Percentiles rank a stretch among this genome's conserved stretches.
Conservation (phyloP, 2,797 vertebrate genomes). For the Channallabes apus region DNA sequence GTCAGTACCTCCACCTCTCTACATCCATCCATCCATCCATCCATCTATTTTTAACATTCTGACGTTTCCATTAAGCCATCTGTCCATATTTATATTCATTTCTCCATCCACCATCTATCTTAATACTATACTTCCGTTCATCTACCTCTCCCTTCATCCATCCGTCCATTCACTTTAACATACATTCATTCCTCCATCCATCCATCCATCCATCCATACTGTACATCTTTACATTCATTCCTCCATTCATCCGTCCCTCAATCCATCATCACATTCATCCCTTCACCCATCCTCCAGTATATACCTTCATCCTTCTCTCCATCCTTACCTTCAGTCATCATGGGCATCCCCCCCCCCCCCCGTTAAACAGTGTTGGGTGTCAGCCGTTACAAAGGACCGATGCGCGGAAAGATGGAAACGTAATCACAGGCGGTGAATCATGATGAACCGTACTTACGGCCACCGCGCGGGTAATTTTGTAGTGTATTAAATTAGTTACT, state of each 20-base stretch:
- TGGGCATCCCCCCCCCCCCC: background rate
- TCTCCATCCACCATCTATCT: background rate
- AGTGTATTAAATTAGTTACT: no score
- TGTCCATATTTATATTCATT: background rate
- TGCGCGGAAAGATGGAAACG: no score
- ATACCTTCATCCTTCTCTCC: background rate
- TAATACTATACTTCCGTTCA: no score
- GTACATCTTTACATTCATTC: background rate
- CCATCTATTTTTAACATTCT: background rate
- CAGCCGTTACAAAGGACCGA: no score
- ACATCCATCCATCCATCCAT: background rate
- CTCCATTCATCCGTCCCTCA: background rate
- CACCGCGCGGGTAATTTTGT: no score
- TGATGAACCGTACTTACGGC: no score
- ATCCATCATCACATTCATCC: background rate
- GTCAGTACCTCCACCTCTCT: slow-evolving; percentile 70
- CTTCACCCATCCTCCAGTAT: no score
- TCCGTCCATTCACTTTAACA: background rate
- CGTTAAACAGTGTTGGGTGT: no score
- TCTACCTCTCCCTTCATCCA: no score
- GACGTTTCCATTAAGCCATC: background rate
- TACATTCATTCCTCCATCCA: no score
- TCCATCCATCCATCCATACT: no score
- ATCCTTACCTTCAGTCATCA: background rate
- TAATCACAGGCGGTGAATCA: no score